Percentiles rank a stretch among this genome's conserved stretches.
Conservation (phyloP, 2,797 vertebrate genomes). For the Acanthurus tractus region DNA sequence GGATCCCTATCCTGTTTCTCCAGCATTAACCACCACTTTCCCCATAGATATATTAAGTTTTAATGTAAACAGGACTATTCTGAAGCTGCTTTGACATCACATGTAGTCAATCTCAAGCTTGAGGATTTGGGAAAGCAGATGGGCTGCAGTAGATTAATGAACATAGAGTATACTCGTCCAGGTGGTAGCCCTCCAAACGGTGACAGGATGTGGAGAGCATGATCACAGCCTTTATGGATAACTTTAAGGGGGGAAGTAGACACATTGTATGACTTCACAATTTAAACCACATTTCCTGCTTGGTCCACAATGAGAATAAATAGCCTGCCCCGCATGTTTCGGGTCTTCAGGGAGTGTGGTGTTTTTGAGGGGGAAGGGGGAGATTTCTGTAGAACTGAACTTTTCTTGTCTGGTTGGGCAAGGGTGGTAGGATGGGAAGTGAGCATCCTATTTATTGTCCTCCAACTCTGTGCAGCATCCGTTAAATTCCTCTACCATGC, state of each 20-base stretch:
- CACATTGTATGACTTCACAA: slow-evolving; percentile 63
- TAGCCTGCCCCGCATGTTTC: slow-evolving; percentile 46
- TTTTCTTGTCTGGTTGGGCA: slow-evolving; percentile 40
- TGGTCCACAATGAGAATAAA: slow-evolving; percentile 68
- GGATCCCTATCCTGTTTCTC: slow-evolving; percentile 47
- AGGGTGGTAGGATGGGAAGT: slow-evolving; percentile 44
- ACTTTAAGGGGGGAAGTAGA: slow-evolving; percentile 61
- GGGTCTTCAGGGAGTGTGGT: slow-evolving; percentile 43
- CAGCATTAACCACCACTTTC: not conserved
- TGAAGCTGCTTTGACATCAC: slow-evolving; percentile 36
- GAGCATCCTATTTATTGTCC: slow-evolving; percentile 68
- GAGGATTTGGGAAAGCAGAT: slow-evolving; percentile 53
- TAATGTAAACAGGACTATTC: slow-evolving; percentile 40
- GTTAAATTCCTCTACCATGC: slow-evolving; percentile 67
- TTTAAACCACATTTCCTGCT: slow-evolving; percentile 76
- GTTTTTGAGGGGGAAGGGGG: slow-evolving; percentile 17
- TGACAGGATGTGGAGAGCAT: slow-evolving; percentile 72
- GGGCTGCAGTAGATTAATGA: slow-evolving; percentile 66
- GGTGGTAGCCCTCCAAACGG: slow-evolving; percentile 69
- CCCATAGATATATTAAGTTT: slow-evolving; percentile 17
- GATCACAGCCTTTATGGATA: slow-evolving; percentile 58
- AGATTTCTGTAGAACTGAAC: slow-evolving; percentile 9
- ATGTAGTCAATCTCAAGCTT: slow-evolving; percentile 36
- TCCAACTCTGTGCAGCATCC: slow-evolving; percentile 54
- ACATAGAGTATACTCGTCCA: slow-evolving; percentile 49